Percentiles rank a stretch among this genome's conserved stretches.
Conservation (phyloP, 1,140 invertebrate genomes). For the Phenacoccus solenopsis region DNA sequence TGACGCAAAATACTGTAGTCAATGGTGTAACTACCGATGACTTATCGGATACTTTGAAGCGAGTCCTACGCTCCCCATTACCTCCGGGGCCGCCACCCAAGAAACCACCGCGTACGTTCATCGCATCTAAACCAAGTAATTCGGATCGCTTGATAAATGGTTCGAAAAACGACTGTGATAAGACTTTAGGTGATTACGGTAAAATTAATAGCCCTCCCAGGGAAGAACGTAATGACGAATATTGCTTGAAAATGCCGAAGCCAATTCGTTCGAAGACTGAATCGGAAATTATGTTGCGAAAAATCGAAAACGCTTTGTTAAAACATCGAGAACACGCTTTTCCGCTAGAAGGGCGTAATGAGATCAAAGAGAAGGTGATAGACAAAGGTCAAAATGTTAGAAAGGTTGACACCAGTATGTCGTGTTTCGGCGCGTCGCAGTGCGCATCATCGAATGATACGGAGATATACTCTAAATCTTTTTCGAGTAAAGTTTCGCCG, state of each 20-base stretch:
- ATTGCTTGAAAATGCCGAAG: background rate
- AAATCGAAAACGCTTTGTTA: background rate
- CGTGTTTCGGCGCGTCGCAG: background rate
- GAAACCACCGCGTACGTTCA: slow-evolving; percentile 4
- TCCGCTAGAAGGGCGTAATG: background rate
- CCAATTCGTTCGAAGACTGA: background rate
- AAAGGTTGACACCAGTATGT: background rate
- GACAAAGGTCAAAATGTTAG: background rate
- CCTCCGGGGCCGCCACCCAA: background rate
- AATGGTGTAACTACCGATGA: background rate
- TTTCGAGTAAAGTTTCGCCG: background rate
- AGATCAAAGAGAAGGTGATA: background rate
- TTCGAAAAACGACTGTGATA: background rate
- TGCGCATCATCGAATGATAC: background rate
- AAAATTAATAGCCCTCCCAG: background rate
- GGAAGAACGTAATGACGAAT: background rate
- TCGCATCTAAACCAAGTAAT: background rate
- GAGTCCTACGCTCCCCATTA: background rate
- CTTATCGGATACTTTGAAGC: slow-evolving; percentile 9
- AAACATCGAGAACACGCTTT: background rate
- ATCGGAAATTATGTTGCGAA: slow-evolving; percentile 5
- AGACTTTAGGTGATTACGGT: background rate
- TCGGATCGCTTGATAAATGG: background rate
- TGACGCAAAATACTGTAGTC: background rate
- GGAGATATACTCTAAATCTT: background rate